Conservation (phyloP, 2,113 vertebrate species). For the Rhinolophus ferrumequinum region DNA sequence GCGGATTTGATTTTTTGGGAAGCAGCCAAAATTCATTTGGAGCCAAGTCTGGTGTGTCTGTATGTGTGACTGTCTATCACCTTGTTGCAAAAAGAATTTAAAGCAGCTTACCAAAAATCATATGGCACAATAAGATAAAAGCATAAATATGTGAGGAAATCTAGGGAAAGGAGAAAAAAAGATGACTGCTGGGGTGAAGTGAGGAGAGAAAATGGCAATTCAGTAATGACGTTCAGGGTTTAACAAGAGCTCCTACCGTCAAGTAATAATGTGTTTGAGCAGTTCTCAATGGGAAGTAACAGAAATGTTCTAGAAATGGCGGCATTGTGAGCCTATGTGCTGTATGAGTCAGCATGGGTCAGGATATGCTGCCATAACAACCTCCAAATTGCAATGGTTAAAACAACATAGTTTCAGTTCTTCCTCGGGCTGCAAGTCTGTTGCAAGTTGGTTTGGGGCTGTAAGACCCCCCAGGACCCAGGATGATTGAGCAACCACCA, state of each 20-base stretch:
- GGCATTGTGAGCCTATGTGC: rapidly evolving
- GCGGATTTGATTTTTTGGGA: conserved; percentile 32
- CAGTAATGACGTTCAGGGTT: background rate
- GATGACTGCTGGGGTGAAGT: background rate
- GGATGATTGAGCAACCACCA: background rate
- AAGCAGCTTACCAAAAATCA: conserved; percentile 61
- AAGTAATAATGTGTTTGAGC: background rate
- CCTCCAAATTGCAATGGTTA: background rate
- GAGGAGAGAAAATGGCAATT: background rate
- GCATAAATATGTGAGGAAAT: background rate
- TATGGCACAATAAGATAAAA: background rate
- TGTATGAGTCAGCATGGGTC: background rate
- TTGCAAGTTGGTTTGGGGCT: background rate
- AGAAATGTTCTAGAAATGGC: background rate
- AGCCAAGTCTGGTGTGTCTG: conserved; percentile 62
- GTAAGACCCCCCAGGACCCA: background rate
- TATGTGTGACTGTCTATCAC: conserved; percentile 64
- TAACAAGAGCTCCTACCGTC: background rate
- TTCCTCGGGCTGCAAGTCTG: background rate
- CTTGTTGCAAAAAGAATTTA: conserved; percentile 19
- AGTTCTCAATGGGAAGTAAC: background rate
- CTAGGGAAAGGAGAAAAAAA: background rate
- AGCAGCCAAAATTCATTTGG: conserved; percentile 42
- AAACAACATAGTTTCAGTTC: background rate
- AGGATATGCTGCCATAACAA: background rate